phyloP scores from a whole-genome alignment of 2,113 vertebrate species.

The Crotalus tigris region DNA sequence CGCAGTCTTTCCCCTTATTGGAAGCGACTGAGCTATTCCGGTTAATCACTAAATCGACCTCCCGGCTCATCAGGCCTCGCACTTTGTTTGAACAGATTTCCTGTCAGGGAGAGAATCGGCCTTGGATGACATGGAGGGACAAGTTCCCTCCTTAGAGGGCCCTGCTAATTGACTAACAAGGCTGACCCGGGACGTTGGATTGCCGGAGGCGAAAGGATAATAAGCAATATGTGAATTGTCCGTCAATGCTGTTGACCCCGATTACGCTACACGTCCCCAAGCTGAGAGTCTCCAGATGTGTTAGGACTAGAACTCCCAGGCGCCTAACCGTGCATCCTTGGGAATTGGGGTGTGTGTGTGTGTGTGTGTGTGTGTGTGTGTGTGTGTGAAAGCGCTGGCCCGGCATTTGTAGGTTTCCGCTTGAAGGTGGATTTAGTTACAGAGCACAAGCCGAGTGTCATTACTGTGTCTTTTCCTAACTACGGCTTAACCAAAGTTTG shows the following conservation, averaged over 20 bases:
- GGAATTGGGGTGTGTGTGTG: neutral
- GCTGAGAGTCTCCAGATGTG: neutral
- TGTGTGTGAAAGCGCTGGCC: neutral
- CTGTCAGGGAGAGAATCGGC: neutral
- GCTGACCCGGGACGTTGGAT: neutral
- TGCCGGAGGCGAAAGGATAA: neutral
- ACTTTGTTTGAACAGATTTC: neutral
- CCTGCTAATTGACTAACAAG: neutral
- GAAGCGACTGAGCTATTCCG: neutral
- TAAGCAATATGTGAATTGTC: neutral
- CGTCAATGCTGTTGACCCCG: neutral
- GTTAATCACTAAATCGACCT: neutral
- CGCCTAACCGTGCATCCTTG: neutral
- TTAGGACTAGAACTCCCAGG: neutral
- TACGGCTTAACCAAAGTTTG: neutral
- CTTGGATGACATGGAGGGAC: neutral
- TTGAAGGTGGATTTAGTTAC: neutral
- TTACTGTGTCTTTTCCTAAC: neutral
- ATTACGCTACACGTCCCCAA: neutral
- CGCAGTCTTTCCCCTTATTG: neutral
- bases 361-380: too few relatives aligned
- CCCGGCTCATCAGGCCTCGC: neutral
- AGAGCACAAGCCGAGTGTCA: neutral
- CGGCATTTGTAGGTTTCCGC: neutral
- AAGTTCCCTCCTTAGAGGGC: neutral